Evolutionary conservation across 2,113 vertebrate genomes (phyloP).

Genomic region (Ifrita kowaldi): DNA sequence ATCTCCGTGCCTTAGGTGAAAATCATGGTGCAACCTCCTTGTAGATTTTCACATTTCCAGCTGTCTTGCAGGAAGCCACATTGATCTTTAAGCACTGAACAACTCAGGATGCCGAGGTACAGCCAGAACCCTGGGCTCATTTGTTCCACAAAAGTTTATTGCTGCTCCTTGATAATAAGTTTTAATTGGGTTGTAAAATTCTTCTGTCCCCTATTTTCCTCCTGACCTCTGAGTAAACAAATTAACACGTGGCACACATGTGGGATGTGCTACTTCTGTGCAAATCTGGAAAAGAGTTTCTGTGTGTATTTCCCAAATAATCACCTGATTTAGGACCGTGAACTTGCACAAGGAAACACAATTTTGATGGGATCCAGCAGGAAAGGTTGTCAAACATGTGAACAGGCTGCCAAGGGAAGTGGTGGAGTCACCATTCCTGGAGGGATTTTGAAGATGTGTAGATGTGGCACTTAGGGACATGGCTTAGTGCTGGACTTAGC

Average conservation of each 20-base stretch:
- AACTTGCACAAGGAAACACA: neutral
- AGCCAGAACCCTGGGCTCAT: neutral
- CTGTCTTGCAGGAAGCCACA: neutral
- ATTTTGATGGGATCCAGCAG: neutral
- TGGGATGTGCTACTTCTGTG: neutral
- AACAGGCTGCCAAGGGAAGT: neutral
- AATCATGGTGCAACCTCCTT: neutral
- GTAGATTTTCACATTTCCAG: constrained; percentile 4
- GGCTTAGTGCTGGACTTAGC: too few relatives aligned
- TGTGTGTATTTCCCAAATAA: neutral
- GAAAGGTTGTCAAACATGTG: neutral
- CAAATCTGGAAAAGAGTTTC: neutral
- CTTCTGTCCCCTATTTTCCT: neutral
- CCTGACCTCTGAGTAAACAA: neutral
- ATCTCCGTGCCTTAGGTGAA: neutral
- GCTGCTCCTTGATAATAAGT: neutral
- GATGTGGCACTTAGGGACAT: neutral
- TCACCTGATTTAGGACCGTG: neutral
- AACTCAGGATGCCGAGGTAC: neutral
- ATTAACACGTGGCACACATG: neutral
- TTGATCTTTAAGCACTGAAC: neutral
- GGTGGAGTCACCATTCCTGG: neutral
- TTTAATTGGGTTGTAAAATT: constrained; percentile 4
- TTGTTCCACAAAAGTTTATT: neutral
- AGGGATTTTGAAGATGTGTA: neutral